Conservation (phyloP, 2,888 invertebrate species). For the Drosophila kuntzei region DNA sequence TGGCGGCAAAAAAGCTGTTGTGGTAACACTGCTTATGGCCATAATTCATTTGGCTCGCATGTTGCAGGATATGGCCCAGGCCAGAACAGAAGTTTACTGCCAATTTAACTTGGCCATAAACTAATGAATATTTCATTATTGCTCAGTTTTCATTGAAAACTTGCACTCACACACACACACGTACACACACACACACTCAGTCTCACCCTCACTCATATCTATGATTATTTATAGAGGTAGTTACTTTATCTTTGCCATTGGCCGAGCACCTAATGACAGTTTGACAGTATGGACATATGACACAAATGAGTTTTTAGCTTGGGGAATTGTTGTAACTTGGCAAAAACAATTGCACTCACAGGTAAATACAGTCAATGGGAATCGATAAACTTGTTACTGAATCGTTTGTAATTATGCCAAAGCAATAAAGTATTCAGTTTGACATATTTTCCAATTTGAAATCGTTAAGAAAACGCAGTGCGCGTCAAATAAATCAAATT, state of each 20-base stretch:
- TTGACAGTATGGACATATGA: constrained; percentile 52
- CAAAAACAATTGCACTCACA: constrained; percentile 6
- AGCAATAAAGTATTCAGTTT: not conserved
- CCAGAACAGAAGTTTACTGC: constrained; percentile 22
- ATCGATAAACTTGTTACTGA: constrained; percentile 36
- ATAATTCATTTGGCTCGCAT: constrained; percentile 22
- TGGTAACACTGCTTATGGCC: constrained; percentile 3
- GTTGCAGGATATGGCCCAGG: constrained; percentile 15
- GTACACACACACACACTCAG: not conserved
- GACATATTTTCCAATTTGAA: constrained; percentile 2
- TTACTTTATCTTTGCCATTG: not conserved
- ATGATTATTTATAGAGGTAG: not conserved
- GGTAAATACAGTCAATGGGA: constrained; percentile 23
- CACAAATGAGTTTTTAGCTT: constrained; percentile 40
- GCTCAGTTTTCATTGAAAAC: constrained; percentile 35
- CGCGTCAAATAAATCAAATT: not conserved
- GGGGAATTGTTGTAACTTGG: constrained; percentile 9
- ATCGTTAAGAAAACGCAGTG: not conserved
- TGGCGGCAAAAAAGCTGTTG: no score
- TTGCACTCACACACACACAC: constrained; percentile 3
- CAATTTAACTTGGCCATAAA: constrained; percentile 23
- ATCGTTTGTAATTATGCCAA: not conserved
- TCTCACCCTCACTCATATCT: no score
- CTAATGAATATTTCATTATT: constrained; percentile 52
- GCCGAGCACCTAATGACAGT: constrained; percentile 49